These are phyloP conservation scores for Otolemur crassicaudatus DNA, from an alignment of 2,797 vertebrate genomes.

Conservation along the genomic window DNA sequence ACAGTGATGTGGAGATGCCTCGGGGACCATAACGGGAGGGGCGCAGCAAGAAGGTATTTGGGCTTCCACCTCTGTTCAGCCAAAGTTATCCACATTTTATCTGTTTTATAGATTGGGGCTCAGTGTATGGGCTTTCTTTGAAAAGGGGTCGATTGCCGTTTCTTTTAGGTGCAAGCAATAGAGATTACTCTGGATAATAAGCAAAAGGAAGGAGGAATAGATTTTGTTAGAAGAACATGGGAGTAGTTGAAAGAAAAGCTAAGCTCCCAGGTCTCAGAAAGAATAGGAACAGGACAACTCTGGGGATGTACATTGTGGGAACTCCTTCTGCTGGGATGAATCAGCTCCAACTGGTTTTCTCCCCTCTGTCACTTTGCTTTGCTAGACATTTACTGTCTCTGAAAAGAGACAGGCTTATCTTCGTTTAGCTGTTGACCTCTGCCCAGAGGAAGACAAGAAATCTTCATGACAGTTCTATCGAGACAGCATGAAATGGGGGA, in stretches of 20 bases:
- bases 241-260: background rate
- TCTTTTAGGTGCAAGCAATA: background rate
- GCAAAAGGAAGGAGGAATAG: background rate
- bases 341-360: background rate
- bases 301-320: background rate
- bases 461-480: background rate
- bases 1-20: background rate
- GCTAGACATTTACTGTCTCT: background rate
- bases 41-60: background rate
- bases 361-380: background rate
- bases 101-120: background rate
- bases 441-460: background rate
- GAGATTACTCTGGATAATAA: background rate
- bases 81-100: background rate
- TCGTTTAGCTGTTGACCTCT: background rate
- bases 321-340: background rate
- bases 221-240: background rate
- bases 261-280: background rate
- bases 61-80: background rate
- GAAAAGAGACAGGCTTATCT: background rate
- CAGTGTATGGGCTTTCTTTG: conserved; percentile 2
- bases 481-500: background rate
- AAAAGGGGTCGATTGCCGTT: background rate
- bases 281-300: background rate
- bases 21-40: background rate